phyloP scores from a whole-genome alignment of 2,797 vertebrate genomes.

The Karalla daura region DNA sequence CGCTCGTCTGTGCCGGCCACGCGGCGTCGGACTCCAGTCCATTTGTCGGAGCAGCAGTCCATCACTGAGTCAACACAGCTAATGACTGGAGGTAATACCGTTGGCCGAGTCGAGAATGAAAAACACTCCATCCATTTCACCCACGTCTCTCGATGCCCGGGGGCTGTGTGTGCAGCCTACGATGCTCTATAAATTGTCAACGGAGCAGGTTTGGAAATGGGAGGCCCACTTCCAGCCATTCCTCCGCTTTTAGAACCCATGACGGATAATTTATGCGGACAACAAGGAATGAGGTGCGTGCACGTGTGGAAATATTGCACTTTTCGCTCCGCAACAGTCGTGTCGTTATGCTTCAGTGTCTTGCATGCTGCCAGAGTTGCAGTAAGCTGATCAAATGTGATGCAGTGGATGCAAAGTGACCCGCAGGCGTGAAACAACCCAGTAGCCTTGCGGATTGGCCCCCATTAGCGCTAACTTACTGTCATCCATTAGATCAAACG shows the following conservation, averaged over 20 bases:
- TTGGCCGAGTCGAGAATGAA: conserved; percentile 34
- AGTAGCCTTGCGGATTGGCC: conserved; percentile 51
- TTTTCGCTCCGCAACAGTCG: background rate
- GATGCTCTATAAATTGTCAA: conserved; percentile 30
- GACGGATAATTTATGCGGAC: conserved; percentile 9
- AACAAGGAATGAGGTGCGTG: conserved; percentile 12
- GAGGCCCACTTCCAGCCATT: conserved; percentile 42
- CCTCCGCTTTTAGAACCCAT: conserved; percentile 8
- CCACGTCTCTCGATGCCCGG: conserved; percentile 24
- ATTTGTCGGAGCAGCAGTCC: conserved; percentile 44
- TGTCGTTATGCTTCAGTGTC: background rate
- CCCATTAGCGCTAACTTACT: background rate
- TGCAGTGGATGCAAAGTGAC: background rate
- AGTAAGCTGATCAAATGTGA: conserved; percentile 47
- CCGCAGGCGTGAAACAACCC: conserved; percentile 9
- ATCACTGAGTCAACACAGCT: conserved; percentile 30
- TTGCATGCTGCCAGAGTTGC: conserved; percentile 12
- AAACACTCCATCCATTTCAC: conserved; percentile 38
- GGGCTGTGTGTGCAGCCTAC: conserved; percentile 22
- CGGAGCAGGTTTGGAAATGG: conserved; percentile 21
- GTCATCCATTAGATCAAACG: background rate
- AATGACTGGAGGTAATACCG: conserved; percentile 49
- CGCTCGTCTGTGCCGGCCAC: conserved; percentile 32
- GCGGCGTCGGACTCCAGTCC: conserved; percentile 13
- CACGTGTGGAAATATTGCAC: conserved; percentile 8